phyloP scores from a whole-genome alignment of 2,888 invertebrate genomes.

The Eupithecia pulchellata region DNA sequence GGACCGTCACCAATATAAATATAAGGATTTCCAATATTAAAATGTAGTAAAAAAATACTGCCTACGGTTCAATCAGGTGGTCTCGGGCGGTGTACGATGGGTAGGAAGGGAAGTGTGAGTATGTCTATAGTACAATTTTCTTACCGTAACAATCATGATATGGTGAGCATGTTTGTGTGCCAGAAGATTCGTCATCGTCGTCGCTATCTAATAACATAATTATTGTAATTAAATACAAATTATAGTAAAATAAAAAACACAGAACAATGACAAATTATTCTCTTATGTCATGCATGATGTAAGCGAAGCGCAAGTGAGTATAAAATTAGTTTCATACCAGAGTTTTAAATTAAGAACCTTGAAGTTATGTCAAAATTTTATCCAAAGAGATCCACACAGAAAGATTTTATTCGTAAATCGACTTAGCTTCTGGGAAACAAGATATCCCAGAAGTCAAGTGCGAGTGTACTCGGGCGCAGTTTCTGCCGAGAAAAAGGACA shows the following conservation, averaged over 20 bases:
- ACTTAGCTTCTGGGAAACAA: background rate
- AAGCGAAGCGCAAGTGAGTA: background rate
- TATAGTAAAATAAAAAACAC: background rate
- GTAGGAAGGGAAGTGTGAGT: background rate
- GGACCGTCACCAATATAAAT: too few relatives aligned
- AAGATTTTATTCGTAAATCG: background rate
- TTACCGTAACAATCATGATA: constrained; percentile 76
- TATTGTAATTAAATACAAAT: background rate
- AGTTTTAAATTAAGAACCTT: background rate
- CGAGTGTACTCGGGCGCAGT: too few relatives aligned
- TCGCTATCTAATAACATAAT: constrained; percentile 67
- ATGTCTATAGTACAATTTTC: background rate
- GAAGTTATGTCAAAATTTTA: background rate
- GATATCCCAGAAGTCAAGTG: too few relatives aligned
- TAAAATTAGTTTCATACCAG: background rate
- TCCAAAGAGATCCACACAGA: background rate
- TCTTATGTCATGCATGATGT: background rate
- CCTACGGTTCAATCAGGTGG: too few relatives aligned
- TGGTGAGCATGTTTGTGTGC: constrained; percentile 68
- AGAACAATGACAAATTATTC: background rate
- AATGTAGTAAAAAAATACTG: too few relatives aligned
- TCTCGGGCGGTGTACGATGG: too few relatives aligned
- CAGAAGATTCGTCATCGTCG: constrained; percentile 57
- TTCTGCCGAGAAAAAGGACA: too few relatives aligned
- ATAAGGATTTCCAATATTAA: too few relatives aligned